Base-by-base conservation (phyloP, 1,140 invertebrate genomes). In the Andrena cerasifolii region DNA sequence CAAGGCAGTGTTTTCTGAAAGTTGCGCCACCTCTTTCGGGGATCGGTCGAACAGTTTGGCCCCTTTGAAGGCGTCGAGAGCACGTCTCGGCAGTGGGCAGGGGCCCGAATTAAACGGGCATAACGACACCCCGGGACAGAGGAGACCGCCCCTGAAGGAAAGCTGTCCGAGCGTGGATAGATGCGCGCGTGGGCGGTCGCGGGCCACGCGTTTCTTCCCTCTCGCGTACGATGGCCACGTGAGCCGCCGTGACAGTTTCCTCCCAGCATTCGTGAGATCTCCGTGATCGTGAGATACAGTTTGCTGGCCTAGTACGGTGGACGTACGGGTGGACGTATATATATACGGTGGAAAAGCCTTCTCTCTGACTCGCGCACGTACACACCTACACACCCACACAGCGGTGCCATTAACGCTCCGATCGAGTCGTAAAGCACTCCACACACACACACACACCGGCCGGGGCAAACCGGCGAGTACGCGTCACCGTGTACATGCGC, bases 341-440 rank as follows among this genome's bases (percentile, higher is more conserved):
- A 40, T 40, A 40, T 40, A 40, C 4, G 36, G 76, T 63, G 68
- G 76, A 78, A 78, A 78, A 10, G 3, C 21, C 63, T 18, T 76
- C n/a, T 59, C 65, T 58, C 73, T 59, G 71, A 66, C 61, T 40
- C 59, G 47, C 3, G 51, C 51, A 28, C 51, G 24, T 24, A 43
- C 49, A 49, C 70, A 36, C 36, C 58, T n/a, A 28, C 49, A 53
- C 67, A 45, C 40, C 26, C 58, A 36, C 51, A 43, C 70, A 58
- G 40, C 61, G 61, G 58, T 62, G 73, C 66, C 77, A 62, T 79
- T 79, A 79, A 79, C 77, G 70, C 70, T 66, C 26, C 77, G 77
- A 79, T 79, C 77, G 77, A 74, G 77, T 79, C 77, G 77, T 79
- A 79, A 79, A 79, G 70, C 77, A 79, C 51, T 61, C 36, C 71